Percentiles rank a stretch among this genome's conserved stretches.
Evolutionary conservation across 1,140 invertebrate genomes (phyloP).

Genomic region (Stegodyphus mimosarum): DNA sequence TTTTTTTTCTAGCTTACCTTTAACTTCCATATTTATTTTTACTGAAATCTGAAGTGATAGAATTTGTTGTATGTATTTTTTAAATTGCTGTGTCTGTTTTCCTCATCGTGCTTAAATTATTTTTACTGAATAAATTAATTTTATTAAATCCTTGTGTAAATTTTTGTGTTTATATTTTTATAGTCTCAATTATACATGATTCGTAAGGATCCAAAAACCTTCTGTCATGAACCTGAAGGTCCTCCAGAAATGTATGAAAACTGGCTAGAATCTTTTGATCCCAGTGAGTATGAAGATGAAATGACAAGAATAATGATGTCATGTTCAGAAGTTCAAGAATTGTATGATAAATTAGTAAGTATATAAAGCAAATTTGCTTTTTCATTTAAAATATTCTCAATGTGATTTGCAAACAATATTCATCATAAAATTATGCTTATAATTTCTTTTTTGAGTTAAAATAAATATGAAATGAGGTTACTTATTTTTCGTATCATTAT

Average conservation of each 20-base stretch:
- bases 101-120: too few species aligned
- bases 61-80: too few species aligned
- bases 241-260: slow-evolving; percentile 67
- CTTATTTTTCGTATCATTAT: too few species aligned
- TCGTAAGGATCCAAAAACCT: slow-evolving; percentile 69
- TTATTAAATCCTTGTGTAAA: not conserved
- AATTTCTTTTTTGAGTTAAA: too few species aligned
- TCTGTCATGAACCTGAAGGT: slow-evolving; percentile 68
- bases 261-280: slow-evolving; percentile 69
- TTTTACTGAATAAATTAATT: not conserved
- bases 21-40: too few species aligned
- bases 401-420: too few species aligned
- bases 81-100: too few species aligned
- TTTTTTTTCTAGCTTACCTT: too few species aligned
- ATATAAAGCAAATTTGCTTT: not conserved
- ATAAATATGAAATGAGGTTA: too few species aligned
- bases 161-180: slow-evolving; percentile 20
- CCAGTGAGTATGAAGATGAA: slow-evolving; percentile 68
- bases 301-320: slow-evolving; percentile 70
- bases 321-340: slow-evolving; percentile 67
- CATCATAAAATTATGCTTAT: too few species aligned
- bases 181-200: slow-evolving; percentile 69
- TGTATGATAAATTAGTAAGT: slow-evolving; percentile 70
- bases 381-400: not conserved
- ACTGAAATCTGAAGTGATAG: too few species aligned